Base-by-base conservation (phyloP, 2,888 invertebrate genomes). In the Branchipolynoe longqiensis region DNA sequence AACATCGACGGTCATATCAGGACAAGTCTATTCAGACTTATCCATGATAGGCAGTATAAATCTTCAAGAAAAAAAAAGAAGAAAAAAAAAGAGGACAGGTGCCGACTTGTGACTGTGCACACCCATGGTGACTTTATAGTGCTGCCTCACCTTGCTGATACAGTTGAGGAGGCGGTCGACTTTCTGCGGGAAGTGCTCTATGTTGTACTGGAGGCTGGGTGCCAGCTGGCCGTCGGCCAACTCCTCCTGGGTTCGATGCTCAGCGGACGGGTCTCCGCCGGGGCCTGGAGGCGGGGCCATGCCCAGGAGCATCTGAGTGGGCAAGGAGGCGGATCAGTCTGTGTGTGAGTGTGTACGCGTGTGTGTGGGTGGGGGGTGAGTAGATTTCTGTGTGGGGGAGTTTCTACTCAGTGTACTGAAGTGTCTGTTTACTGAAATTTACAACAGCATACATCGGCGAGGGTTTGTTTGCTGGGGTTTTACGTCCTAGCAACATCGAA, bases 111-210 rank as follows among this genome's bases (percentile, higher is more conserved):
- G n/a, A n/a, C n/a, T n/a, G n/a, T n/a, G n/a, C n/a, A n/a, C n/a
- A n/a, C n/a, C n/a, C 18, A 48, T 18, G 69, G 18, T 48, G 8
- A 8, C 8, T 48, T 48, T 48, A 48, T 12, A 12, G 48, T 8
- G 48, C 28, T 22, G 12, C 14, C 54, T n/a, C 28, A 92, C 92
- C 86, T 92, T 90, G 81, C 92, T 93, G 83, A 94, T 91, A 74
- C 91, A 92, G 74, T 92, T 89, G 78, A 93, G 88, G 38, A 94
- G 90, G 73, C 90, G 90, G 87, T 94, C 94, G 59, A 94, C 92
- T 84, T 93, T 91, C 64, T 91, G 91, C 0, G 93, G 92, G 86
- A 94, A 92, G 73, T 92, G 86, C n/a, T 92, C 91, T 22, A 92
- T 64, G n/a, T 69, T 69, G 69, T 12, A 69, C 6, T 69, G 36